Percentiles rank a stretch among this genome's conserved stretches.
These are phyloP conservation scores for Podarcis lilfordi DNA, from an alignment of 2,797 vertebrate genomes.

Conservation along the genomic window DNA sequence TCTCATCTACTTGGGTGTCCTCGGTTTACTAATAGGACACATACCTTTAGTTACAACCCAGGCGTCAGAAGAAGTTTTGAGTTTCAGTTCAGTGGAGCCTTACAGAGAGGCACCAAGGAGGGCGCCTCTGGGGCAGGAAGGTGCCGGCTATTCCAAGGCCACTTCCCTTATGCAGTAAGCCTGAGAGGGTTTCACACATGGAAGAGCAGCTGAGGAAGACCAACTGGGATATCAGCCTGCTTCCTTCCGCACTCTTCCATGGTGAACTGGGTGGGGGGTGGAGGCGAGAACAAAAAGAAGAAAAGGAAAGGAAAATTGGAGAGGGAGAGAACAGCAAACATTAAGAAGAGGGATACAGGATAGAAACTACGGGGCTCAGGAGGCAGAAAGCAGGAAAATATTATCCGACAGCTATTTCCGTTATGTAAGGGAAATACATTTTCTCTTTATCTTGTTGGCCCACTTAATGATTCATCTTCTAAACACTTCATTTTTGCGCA, in stretches of 20 bases:
- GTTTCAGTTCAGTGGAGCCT: background rate
- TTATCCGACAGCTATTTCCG: background rate
- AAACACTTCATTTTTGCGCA: background rate
- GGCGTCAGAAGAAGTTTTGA: background rate
- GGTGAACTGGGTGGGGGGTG: background rate
- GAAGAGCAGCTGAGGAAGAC: background rate
- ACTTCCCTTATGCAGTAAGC: background rate
- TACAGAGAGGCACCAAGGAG: rapidly evolving
- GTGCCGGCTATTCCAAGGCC: background rate
- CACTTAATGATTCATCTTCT: background rate
- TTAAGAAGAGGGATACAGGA: background rate
- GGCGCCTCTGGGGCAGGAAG: background rate
- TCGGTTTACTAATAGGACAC: background rate
- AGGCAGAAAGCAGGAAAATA: background rate
- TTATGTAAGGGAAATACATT: no score
- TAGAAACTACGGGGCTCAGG: background rate
- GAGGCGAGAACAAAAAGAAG: no score
- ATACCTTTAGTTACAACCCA: background rate
- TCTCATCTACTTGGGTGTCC: background rate
- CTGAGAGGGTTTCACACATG: background rate
- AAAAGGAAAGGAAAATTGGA: background rate
- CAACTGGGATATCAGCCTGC: background rate
- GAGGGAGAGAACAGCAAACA: background rate
- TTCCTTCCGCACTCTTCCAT: background rate
- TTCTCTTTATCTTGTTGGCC: background rate